Conservation (phyloP, 2,797 vertebrate genomes). For the Gallirallus australis region DNA sequence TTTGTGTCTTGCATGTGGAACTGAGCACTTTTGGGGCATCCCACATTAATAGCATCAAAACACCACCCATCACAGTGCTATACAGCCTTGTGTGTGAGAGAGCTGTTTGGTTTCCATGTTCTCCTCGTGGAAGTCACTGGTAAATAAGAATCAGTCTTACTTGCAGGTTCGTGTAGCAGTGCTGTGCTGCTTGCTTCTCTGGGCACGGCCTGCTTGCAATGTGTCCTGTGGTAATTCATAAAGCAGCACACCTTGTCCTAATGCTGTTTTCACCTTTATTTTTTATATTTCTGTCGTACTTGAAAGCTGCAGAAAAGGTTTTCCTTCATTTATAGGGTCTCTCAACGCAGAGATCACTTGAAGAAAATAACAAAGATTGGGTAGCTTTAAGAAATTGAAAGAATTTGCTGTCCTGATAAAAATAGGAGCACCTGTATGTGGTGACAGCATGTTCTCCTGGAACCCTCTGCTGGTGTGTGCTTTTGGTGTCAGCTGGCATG, state of each 20-base stretch:
- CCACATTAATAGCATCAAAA: rapidly evolving
- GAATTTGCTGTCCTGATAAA: background rate
- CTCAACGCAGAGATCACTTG: background rate
- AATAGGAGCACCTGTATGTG: background rate
- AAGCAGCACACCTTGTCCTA: background rate
- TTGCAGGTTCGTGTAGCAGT: background rate
- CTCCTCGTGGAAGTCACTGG: background rate
- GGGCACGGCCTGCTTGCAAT: background rate
- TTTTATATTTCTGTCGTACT: background rate
- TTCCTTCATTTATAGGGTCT: background rate
- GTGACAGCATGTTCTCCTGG: background rate
- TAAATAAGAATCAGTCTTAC: background rate
- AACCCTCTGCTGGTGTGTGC: background rate
- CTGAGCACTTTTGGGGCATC: background rate
- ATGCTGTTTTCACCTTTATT: background rate
- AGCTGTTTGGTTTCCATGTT: background rate
- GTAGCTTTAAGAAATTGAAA: background rate
- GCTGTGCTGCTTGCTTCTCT: background rate
- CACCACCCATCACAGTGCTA: background rate
- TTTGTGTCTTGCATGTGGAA: background rate
- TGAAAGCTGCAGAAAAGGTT: background rate
- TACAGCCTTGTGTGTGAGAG: background rate
- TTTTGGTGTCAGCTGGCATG: rapidly evolving
- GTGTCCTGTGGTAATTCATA: background rate
- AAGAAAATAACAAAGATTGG: background rate